These are phyloP conservation scores for Oreortyx pictus DNA, from an alignment of 2,797 vertebrate genomes.

Conservation along the genomic window DNA sequence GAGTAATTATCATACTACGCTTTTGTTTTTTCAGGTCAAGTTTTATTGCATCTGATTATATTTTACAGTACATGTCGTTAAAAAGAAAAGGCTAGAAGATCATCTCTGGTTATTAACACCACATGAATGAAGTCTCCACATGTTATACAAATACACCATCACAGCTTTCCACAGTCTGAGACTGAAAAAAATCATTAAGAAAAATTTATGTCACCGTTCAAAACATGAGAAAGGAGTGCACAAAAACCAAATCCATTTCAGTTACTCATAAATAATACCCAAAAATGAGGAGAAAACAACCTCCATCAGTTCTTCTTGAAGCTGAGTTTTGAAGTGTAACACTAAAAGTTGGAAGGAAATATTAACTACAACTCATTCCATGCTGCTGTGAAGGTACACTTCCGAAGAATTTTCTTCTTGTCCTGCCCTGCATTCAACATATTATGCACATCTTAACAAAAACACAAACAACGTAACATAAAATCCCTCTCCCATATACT, in stretches of 20 bases:
- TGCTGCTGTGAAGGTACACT: neutral
- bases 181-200: neutral
- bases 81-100: slow-evolving; percentile 21
- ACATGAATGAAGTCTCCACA: neutral
- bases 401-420: neutral
- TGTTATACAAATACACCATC: neutral
- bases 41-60: slow-evolving; percentile 28
- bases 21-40: neutral
- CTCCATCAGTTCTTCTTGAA: neutral
- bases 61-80: neutral
- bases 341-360: neutral
- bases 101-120: neutral
- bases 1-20: neutral
- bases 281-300: neutral
- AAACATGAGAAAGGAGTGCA: neutral
- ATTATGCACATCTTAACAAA: neutral
- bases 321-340: slow-evolving; percentile 1
- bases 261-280: neutral
- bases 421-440: neutral
- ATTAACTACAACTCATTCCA: slow-evolving; percentile 5
- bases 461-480: neutral
- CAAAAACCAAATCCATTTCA: neutral
- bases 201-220: slow-evolving; percentile 10
- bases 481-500: neutral
- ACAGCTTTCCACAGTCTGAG: neutral